Conservation (phyloP, 92 coral and sea anemone genomes). For the Actinostola sp. region DNA sequence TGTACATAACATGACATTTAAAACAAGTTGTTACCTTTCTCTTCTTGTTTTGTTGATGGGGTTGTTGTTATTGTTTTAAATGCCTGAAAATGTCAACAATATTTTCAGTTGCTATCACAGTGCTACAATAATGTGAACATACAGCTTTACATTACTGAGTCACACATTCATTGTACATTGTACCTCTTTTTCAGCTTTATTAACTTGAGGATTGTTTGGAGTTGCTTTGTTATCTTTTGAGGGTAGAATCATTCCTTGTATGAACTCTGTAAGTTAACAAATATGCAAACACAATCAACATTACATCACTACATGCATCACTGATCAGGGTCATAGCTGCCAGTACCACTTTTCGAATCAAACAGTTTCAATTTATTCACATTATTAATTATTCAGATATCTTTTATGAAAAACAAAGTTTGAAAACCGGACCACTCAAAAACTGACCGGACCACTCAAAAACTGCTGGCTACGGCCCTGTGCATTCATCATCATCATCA, state of each 20-base stretch:
- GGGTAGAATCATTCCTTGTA: constrained; percentile 91
- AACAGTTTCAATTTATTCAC: no score
- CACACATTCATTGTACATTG: not conserved
- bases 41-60: constrained; percentile 17
- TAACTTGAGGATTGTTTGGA: not conserved
- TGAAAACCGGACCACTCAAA: not conserved
- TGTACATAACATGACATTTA: not conserved
- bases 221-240: constrained; percentile 58
- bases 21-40: constrained; percentile 19
- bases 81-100: constrained; percentile 8
- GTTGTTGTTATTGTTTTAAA: constrained; percentile 3
- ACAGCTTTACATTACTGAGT: not conserved
- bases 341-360: no score
- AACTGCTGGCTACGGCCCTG: no score
- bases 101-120: not conserved
- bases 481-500: no score
- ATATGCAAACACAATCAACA: not conserved
- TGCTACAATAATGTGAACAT: not conserved
- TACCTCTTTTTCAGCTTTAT: constrained; percentile 53
- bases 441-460: not conserved
- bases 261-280: constrained; percentile 69
- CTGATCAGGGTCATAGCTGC: no score
- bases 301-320: not conserved
- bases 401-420: no score
- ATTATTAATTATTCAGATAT: no score